Conservation (phyloP, 2,888 invertebrate genomes). For the Ditylenchus weischeri region DNA sequence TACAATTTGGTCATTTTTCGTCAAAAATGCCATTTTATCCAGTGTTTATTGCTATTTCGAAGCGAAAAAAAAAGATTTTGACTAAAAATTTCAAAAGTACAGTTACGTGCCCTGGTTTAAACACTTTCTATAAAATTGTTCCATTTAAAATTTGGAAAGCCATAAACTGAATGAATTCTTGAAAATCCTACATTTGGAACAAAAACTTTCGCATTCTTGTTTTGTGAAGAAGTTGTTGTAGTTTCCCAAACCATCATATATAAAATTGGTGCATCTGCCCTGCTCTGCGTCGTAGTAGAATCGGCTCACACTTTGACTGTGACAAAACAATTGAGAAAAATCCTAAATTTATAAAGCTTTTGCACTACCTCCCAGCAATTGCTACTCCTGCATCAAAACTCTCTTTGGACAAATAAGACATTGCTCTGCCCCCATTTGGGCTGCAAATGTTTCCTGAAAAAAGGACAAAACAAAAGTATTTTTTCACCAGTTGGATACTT, state of each 20-base stretch:
- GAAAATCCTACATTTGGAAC: slow-evolving; percentile 45
- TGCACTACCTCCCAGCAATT: slow-evolving; percentile 37
- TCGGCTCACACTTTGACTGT: slow-evolving; percentile 35
- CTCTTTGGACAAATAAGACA: slow-evolving; percentile 41
- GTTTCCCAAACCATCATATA: slow-evolving; percentile 53
- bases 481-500: no score
- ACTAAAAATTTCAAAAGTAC: no score
- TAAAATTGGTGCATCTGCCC: slow-evolving; percentile 50
- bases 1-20: no score
- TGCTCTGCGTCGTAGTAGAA: slow-evolving; percentile 54
- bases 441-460: slow-evolving; percentile 36
- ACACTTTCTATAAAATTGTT: no score
- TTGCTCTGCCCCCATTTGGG: slow-evolving; percentile 42
- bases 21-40: no score
- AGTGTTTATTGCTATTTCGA: no score
- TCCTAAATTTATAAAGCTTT: background rate
- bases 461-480: no score
- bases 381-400: slow-evolving; percentile 42
- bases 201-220: slow-evolving; percentile 53
- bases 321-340: background rate
- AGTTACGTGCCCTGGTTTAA: no score
- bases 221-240: slow-evolving; percentile 55
- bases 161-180: no score
- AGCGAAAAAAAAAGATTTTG: background rate
- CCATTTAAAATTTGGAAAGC: no score